Evolutionary conservation across 2,113 vertebrate species (phyloP).

Genomic region (Trogon surrucura): DNA sequence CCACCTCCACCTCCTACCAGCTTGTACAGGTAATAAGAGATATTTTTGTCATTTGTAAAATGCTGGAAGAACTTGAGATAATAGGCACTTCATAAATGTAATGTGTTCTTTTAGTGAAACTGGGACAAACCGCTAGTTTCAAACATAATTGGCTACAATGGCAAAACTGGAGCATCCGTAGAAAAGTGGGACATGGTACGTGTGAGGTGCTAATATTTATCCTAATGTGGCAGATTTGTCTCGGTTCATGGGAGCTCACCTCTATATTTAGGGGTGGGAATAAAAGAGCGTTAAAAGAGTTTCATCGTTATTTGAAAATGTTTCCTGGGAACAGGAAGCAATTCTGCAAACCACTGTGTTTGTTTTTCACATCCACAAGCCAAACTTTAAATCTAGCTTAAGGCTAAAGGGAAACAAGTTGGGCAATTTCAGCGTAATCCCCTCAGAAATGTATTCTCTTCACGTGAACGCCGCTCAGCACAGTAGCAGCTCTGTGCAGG

Average conservation of each 20-base stretch:
- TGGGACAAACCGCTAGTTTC: slow-evolving; percentile 56
- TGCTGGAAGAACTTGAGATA: slow-evolving; percentile 8
- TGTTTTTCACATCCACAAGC: slow-evolving; percentile 47
- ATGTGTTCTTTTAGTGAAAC: slow-evolving; percentile 61
- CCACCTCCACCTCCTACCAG: background rate
- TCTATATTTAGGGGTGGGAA: background rate
- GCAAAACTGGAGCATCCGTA: slow-evolving; percentile 21
- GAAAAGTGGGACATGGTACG: background rate
- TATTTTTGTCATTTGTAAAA: slow-evolving; percentile 40
- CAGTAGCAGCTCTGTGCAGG: slow-evolving; percentile 43
- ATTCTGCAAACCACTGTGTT: background rate
- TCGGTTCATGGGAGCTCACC: background rate
- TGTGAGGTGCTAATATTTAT: slow-evolving; percentile 43
- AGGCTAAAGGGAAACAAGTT: slow-evolving; percentile 54
- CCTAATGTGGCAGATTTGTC: background rate
- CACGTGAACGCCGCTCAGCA: background rate
- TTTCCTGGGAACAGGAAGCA: slow-evolving; percentile 36
- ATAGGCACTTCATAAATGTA: slow-evolving; percentile 11
- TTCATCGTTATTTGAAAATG: background rate
- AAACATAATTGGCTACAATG: slow-evolving; percentile 50
- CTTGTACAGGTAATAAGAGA: background rate
- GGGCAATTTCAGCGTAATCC: slow-evolving; percentile 56
- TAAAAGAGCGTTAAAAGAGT: background rate
- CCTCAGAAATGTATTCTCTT: slow-evolving; percentile 58
- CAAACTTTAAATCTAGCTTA: slow-evolving; percentile 60